Evolutionary conservation across 2,797 vertebrate genomes (phyloP).

Genomic region (Eulemur mongoz): DNA sequence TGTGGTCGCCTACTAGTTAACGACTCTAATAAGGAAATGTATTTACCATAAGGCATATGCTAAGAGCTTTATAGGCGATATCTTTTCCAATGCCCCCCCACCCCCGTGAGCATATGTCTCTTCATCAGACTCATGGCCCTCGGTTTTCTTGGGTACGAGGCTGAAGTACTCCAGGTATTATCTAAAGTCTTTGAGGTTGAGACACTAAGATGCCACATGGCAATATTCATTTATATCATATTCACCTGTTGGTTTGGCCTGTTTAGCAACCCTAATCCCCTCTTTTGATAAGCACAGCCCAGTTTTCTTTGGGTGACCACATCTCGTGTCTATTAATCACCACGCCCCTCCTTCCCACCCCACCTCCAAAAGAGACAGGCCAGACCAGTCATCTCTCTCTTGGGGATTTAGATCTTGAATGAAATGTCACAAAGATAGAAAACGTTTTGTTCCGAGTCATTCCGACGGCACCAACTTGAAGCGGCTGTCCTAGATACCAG

Average conservation of each 20-base stretch:
- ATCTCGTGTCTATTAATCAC: neutral
- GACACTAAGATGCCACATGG: neutral
- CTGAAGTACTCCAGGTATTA: neutral
- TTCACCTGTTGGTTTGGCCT: neutral
- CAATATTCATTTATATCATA: neutral
- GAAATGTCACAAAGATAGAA: neutral
- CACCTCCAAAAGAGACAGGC: neutral
- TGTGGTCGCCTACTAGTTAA: neutral
- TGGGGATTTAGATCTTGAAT: neutral
- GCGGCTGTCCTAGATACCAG: neutral
- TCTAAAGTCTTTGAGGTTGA: neutral
- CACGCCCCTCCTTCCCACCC: fast-evolving
- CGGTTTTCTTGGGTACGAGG: neutral
- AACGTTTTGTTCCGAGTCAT: neutral
- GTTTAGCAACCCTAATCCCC: neutral
- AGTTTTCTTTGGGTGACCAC: neutral
- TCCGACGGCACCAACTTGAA: neutral
- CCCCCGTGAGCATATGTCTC: neutral
- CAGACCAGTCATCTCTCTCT: neutral
- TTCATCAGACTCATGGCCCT: neutral
- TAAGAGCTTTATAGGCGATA: neutral
- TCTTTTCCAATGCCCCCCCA: neutral
- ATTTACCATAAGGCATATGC: neutral
- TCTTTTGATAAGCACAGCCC: neutral
- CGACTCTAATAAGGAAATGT: neutral